Conservation (phyloP, 2,113 vertebrate species). For the Scalopus aquaticus region DNA sequence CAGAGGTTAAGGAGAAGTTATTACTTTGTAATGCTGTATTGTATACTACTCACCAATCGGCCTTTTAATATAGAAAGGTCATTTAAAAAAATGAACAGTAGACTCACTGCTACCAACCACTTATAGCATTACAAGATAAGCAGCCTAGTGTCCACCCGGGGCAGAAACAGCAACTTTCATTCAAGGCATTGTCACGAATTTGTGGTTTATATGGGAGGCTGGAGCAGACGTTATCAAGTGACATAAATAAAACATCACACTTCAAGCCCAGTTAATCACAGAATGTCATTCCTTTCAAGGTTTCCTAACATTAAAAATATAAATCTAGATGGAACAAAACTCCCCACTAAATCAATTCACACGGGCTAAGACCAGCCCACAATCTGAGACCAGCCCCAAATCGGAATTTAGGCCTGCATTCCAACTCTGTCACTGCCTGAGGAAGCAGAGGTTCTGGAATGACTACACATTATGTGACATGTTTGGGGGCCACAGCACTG, state of each 20-base stretch:
- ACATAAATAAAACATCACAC: not conserved
- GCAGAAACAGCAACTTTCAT: not conserved
- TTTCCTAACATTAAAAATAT: not conserved
- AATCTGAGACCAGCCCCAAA: not conserved
- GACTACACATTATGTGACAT: not conserved
- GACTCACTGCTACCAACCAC: not conserved
- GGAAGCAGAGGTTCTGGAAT: not conserved
- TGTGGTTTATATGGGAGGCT: constrained; percentile 34
- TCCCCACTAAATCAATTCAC: not conserved
- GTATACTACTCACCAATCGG: not conserved
- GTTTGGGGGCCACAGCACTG: not conserved
- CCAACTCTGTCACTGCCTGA: not conserved
- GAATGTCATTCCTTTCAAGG: not conserved
- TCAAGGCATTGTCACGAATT: not conserved
- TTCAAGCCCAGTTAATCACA: not conserved
- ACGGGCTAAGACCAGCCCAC: not conserved
- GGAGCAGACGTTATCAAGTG: not conserved
- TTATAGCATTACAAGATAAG: not conserved
- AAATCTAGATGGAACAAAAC: not conserved
- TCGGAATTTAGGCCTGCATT: not conserved
- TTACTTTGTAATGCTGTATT: not conserved
- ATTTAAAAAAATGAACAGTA: not conserved
- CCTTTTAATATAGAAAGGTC: not conserved
- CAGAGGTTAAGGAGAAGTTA: not conserved
- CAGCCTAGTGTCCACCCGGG: not conserved